Base-by-base conservation (phyloP, 2,797 vertebrate genomes). In the Knipowitschia caucasica region DNA sequence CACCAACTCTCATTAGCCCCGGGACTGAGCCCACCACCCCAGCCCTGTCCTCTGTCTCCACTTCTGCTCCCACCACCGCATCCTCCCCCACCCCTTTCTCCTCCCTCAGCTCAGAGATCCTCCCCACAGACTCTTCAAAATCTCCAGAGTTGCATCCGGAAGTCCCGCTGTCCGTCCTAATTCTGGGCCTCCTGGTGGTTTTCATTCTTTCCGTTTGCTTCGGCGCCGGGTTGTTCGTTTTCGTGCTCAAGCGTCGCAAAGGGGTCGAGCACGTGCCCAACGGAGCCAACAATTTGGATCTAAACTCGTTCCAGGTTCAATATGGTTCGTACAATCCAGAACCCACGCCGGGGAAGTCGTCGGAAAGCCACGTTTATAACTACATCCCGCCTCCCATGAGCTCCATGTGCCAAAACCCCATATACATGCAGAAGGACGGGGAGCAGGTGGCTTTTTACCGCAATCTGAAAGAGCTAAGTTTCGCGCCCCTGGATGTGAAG, bases 401-500 rank as follows among this genome's bases (percentile, higher is more conserved):
- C 23, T 94, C 96, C 81, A 99, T 99, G 96, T 98, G 96, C 83
- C 95, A 96, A 82, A 99, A 99, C 56, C 96, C 96, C 0, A 99
- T 99, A 59, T 99, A 99, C 86, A 94, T 98, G 90, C 96, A 98
- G 78, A 97, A 98, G 59, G 95, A 98, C 25, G 92, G 92, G 0
- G 94, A 98, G 56, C 90, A 90, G 68, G 92, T 96, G 64, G 92
- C 94, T 4, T 99, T 92, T 63, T 98, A 96, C 68, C 91, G 94
- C 59, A 98, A 98, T 77, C 87, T 98, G 62, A 95, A 95, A 42
- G 95, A 97, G 20, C 91, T 95, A 66, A 93, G 91, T 68, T 97
- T 94, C 18, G 82, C 91, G 70, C 86, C 89, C 25, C 78, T 94
- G 64, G 93, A 96, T 21, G 74, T 80, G 47, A 91, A 90, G 64